Evolutionary conservation across 2,888 invertebrate species (phyloP).

Genomic region (Drosophila ezoana): DNA sequence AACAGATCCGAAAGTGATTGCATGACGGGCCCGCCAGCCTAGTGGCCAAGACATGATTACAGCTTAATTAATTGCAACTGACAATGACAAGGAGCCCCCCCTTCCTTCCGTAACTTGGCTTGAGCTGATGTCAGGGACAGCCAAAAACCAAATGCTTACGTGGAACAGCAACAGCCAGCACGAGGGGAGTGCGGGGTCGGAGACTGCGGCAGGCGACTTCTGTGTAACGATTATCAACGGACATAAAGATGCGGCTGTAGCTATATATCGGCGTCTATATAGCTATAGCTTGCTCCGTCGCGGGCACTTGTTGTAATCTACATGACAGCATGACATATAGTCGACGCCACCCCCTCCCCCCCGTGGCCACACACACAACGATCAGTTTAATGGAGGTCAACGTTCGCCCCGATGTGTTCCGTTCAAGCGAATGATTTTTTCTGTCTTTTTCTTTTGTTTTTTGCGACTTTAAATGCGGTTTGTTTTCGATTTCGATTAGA

Average conservation of each 20-base stretch:
- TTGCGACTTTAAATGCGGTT: slow-evolving; percentile 48
- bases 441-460: slow-evolving; percentile 11
- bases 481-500: slow-evolving; percentile 73
- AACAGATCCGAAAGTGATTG: slow-evolving; percentile 56
- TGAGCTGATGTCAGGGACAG: slow-evolving; percentile 58
- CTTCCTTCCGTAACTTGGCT: not conserved
- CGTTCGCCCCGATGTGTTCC: slow-evolving; percentile 35
- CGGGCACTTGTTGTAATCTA: slow-evolving; percentile 47
- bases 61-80: slow-evolving; percentile 65
- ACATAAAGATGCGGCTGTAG: slow-evolving; percentile 14
- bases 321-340: slow-evolving; percentile 28
- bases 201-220: not conserved
- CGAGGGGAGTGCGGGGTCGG: not conserved
- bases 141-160: slow-evolving; percentile 23
- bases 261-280: slow-evolving; percentile 1
- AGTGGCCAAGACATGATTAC: slow-evolving; percentile 72
- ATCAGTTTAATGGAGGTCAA: slow-evolving; percentile 62
- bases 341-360: slow-evolving; percentile 4
- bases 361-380: slow-evolving; percentile 30
- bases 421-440: slow-evolving; percentile 11
- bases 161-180: not conserved
- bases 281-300: slow-evolving; percentile 15
- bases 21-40: slow-evolving; percentile 18
- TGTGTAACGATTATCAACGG: slow-evolving; percentile 27
- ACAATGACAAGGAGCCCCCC: slow-evolving; percentile 56